phyloP scores from a whole-genome alignment of 2,113 vertebrate genomes.

The Cyprinodon tularosa region DNA sequence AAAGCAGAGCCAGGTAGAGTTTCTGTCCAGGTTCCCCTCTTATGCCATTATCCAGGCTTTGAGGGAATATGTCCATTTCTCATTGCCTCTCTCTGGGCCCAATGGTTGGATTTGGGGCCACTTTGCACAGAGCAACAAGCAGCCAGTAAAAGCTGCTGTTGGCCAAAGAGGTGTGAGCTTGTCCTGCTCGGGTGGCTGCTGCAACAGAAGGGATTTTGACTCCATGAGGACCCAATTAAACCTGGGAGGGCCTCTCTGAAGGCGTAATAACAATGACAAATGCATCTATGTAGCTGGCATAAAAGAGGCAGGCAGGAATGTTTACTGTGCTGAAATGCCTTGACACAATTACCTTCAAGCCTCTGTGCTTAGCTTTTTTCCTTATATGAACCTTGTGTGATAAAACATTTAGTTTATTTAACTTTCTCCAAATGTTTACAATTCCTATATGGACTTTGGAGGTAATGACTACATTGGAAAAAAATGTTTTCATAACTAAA shows the following conservation, averaged over 20 bases:
- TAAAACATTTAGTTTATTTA: slow-evolving; percentile 46
- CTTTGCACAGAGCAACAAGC: slow-evolving; percentile 40
- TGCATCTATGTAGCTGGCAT: slow-evolving; percentile 61
- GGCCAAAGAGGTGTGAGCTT: slow-evolving; percentile 40
- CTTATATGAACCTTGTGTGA: slow-evolving; percentile 17
- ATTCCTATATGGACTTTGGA: slow-evolving; percentile 29
- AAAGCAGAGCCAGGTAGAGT: slow-evolving; percentile 50
- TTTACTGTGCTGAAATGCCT: slow-evolving; percentile 57
- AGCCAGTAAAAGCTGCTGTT: slow-evolving; percentile 30
- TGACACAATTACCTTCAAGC: slow-evolving; percentile 59
- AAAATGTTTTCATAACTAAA: not conserved
- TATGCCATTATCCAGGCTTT: slow-evolving; percentile 35
- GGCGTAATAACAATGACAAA: slow-evolving; percentile 75
- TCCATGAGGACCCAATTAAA: slow-evolving; percentile 79
- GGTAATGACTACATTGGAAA: not conserved
- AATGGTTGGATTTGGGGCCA: slow-evolving; percentile 11
- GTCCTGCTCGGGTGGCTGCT: slow-evolving; percentile 42
- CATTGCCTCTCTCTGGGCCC: slow-evolving; percentile 19
- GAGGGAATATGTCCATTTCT: slow-evolving; percentile 25
- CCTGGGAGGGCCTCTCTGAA: slow-evolving; percentile 67
- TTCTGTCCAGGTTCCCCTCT: slow-evolving; percentile 43
- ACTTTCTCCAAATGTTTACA: slow-evolving; percentile 43
- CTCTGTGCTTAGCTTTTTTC: slow-evolving; percentile 25
- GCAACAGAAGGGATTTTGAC: slow-evolving; percentile 58
- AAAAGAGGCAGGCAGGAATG: slow-evolving; percentile 53